Conservation (phyloP, 2,113 vertebrate genomes). For the Percina caprodes region DNA sequence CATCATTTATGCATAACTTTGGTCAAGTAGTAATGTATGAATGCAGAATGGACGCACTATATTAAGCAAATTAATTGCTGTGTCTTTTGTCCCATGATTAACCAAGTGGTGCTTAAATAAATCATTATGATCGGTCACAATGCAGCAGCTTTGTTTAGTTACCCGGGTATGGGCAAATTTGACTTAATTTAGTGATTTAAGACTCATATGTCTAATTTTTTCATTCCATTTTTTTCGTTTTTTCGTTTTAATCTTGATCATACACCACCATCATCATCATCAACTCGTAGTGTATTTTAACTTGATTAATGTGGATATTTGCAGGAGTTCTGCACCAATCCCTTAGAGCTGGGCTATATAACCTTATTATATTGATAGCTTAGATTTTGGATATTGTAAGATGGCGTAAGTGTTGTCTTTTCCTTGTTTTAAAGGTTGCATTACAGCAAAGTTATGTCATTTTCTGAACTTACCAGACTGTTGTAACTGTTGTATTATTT, state of each 20-base stretch:
- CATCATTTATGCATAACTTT: slow-evolving; percentile 29
- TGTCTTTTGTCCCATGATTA: not conserved
- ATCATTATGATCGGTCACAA: not conserved
- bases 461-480: too few relatives aligned
- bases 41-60: slow-evolving; percentile 5
- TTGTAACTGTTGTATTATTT: too few relatives aligned
- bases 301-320: not conserved
- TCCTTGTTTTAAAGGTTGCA: too few relatives aligned
- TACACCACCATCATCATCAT: not conserved
- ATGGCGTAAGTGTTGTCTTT: too few relatives aligned
- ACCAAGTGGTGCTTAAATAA: not conserved
- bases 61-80: slow-evolving; percentile 21
- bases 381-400: too few relatives aligned
- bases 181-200: not conserved
- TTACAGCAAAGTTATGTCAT: too few relatives aligned
- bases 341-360: too few relatives aligned
- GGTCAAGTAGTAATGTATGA: not conserved
- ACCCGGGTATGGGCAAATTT: too few relatives aligned
- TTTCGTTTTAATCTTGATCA: not conserved
- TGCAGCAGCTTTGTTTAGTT: not conserved
- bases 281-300: not conserved
- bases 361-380: too few relatives aligned
- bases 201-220: not conserved
- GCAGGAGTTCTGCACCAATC: not conserved
- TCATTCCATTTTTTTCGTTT: not conserved